Evolutionary conservation across 1,140 invertebrate species (phyloP).

Genomic region (Mamestra configurata): DNA sequence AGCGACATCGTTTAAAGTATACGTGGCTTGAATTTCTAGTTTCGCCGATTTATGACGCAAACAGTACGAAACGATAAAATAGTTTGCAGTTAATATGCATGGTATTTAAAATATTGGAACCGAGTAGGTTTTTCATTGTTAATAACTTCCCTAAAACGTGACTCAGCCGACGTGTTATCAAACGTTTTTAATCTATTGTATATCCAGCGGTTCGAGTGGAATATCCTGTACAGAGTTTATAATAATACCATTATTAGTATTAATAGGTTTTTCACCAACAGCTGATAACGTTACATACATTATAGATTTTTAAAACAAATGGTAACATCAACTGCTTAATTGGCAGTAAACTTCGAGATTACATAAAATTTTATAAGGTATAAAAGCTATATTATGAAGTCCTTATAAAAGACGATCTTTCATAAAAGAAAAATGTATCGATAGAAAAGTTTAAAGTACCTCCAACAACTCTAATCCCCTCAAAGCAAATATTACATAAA

Average conservation of each 20-base stretch:
- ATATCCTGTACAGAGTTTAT: background rate
- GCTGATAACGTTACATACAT: no score
- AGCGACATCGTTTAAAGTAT: background rate
- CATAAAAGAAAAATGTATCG: no score
- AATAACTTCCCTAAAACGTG: background rate
- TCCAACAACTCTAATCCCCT: background rate
- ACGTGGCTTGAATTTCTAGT: no score
- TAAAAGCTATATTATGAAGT: background rate
- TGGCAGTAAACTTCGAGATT: background rate
- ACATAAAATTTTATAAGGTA: background rate
- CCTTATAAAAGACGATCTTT: no score
- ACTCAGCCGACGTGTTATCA: conserved; percentile 14
- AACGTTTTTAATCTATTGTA: conserved; percentile 22
- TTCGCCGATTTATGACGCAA: no score
- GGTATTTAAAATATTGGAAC: conserved; percentile 1
- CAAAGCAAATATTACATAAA: background rate
- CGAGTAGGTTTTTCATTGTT: background rate
- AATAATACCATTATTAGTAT: background rate
- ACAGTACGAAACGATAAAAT: background rate
- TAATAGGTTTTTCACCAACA: background rate
- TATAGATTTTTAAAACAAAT: no score
- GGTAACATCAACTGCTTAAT: no score
- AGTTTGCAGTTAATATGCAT: background rate
- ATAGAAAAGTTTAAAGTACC: background rate
- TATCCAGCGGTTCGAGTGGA: conserved; percentile 5